A percentile compares a stretch with the other conserved stretches of the same genome.
Evolutionary conservation across 2,113 vertebrate species (phyloP).

Genomic region (Phyllostomus hastatus): DNA sequence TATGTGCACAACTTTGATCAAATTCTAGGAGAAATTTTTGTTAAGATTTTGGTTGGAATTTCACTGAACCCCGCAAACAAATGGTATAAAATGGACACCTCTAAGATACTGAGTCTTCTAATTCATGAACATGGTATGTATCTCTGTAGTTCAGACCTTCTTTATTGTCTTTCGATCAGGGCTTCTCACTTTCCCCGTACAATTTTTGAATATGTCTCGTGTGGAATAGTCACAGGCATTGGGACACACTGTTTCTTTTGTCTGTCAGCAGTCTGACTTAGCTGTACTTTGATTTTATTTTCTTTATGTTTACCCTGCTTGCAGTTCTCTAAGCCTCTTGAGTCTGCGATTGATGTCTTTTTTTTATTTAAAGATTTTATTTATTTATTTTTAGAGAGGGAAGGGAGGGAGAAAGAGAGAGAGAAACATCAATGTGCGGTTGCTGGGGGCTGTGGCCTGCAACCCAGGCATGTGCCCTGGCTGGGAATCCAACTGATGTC

Average conservation of each 20-base stretch:
- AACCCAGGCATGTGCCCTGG: too few relatives aligned
- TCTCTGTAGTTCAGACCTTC: neutral
- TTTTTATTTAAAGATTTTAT: too few relatives aligned
- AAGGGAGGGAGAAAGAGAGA: too few relatives aligned
- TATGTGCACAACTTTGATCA: neutral
- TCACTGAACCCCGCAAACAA: neutral
- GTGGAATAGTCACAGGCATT: neutral
- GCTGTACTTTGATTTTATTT: neutral
- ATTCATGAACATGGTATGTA: neutral
- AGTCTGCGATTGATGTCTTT: neutral
- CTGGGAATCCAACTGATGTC: neutral
- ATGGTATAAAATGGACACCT: neutral
- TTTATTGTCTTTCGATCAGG: neutral
- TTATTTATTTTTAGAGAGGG: too few relatives aligned
- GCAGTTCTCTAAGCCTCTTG: neutral
- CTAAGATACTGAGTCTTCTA: neutral
- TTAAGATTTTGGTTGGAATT: neutral
- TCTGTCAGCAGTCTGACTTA: neutral
- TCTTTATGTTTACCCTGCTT: neutral
- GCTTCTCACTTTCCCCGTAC: neutral
- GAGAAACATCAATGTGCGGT: too few relatives aligned
- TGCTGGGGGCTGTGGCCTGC: too few relatives aligned
- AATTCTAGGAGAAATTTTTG: neutral
- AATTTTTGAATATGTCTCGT: neutral
- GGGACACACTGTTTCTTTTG: neutral